phyloP scores from a whole-genome alignment of 2,888 invertebrate species.

The Hecatera dysodea region DNA sequence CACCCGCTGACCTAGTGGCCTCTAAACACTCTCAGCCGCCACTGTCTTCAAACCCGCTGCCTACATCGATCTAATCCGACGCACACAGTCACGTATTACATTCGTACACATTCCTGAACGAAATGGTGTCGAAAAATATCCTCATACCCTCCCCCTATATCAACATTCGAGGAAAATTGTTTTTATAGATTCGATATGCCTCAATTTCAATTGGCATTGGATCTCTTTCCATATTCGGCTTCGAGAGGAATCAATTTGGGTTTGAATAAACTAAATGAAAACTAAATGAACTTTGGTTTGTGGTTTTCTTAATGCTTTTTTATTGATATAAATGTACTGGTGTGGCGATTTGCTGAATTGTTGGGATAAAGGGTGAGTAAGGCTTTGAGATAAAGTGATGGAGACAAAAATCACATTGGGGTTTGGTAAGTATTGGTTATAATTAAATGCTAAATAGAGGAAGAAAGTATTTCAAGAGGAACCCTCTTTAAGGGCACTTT shows the following conservation, averaged over 20 bases:
- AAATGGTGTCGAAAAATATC: constrained; percentile 84
- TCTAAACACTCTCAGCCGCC: constrained; percentile 23
- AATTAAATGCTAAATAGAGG: background rate
- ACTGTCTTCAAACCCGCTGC: constrained; percentile 56
- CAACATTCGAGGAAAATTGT: constrained; percentile 86
- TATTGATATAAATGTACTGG: constrained; percentile 71
- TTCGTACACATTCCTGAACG: constrained; percentile 79
- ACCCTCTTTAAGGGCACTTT: background rate
- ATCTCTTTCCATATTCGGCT: constrained; percentile 82
- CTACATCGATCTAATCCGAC: constrained; percentile 77
- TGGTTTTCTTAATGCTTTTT: constrained; percentile 78
- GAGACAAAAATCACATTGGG: background rate
- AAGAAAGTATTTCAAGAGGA: background rate
- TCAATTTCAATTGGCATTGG: constrained; percentile 86
- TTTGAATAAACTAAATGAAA: constrained; percentile 78
- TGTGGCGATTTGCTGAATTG: background rate
- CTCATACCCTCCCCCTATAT: constrained; percentile 76
- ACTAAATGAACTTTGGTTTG: constrained; percentile 67
- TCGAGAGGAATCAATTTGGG: constrained; percentile 78
- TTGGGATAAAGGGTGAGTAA: background rate
- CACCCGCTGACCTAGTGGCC: constrained; percentile 11
- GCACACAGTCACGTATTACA: constrained; percentile 83
- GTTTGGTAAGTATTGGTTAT: background rate
- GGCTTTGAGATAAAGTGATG: background rate
- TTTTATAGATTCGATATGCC: constrained; percentile 89